Evolutionary conservation across 2,888 invertebrate genomes (phyloP).

Genomic region (Chalcis sispes): DNA sequence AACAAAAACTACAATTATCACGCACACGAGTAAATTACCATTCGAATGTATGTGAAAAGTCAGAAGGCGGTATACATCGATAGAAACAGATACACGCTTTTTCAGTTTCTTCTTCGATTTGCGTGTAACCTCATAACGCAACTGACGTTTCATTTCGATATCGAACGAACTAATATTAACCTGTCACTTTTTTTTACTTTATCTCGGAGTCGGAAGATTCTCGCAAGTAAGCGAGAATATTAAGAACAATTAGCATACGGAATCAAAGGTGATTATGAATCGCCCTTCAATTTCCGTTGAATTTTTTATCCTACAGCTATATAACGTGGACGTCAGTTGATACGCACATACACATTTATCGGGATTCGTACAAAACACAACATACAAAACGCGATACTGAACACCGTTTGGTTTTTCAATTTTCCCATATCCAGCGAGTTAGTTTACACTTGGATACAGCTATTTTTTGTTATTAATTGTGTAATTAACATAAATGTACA

Average conservation of each 20-base stretch:
- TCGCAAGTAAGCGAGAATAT: no score
- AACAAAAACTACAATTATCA: no score
- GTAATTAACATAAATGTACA: no score
- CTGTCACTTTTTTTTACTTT: slow-evolving; percentile 45
- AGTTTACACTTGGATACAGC: no score
- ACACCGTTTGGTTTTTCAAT: no score
- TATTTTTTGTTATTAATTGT: no score
- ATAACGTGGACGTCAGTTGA: no score
- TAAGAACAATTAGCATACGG: no score
- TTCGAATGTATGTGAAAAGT: slow-evolving; percentile 15
- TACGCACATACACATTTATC: no score
- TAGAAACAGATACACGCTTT: slow-evolving; percentile 33
- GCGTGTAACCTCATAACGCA: slow-evolving; percentile 31
- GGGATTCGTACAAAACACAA: no score
- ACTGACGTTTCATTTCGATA: slow-evolving; percentile 4
- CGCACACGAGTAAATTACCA: slow-evolving; percentile 23
- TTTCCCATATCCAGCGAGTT: no score
- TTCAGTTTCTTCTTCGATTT: not conserved
- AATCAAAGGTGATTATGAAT: slow-evolving; percentile 15
- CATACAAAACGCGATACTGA: no score
- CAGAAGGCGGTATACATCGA: slow-evolving; percentile 2
- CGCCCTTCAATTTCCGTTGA: slow-evolving; percentile 39
- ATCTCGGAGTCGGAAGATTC: not conserved
- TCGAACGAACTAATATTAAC: slow-evolving; percentile 51
- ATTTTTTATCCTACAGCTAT: not conserved